Conservation (phyloP, 1,140 invertebrate genomes). For the Drosophila chauvacae region DNA sequence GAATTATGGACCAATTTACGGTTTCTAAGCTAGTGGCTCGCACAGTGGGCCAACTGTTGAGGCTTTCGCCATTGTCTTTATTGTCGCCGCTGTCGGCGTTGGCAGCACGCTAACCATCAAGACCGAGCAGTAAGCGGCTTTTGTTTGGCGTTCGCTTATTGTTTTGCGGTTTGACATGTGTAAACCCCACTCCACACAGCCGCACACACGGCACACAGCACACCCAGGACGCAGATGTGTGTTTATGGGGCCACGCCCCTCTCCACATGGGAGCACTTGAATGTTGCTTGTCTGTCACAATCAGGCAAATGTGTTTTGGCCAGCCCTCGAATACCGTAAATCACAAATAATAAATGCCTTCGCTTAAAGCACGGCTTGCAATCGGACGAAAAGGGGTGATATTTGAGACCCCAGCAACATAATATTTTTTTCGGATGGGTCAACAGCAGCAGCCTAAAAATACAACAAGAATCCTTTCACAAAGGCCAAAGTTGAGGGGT, state of each 20-base stretch:
- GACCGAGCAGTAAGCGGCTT: slow-evolving; percentile 50
- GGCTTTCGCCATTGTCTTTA: slow-evolving; percentile 38
- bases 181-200: slow-evolving; percentile 21
- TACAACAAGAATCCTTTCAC: slow-evolving; percentile 14
- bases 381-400: slow-evolving; percentile 4
- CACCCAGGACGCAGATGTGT: slow-evolving; percentile 8
- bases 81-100: slow-evolving; percentile 27
- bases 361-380: slow-evolving; percentile 42
- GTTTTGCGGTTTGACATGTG: slow-evolving; percentile 67
- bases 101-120: slow-evolving; percentile 40
- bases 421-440: neutral
- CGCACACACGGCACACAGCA: neutral
- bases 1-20: slow-evolving; percentile 2
- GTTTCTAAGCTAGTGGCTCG: slow-evolving; percentile 17
- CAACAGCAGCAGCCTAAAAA: slow-evolving; percentile 22
- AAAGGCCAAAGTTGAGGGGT: slow-evolving; percentile 31
- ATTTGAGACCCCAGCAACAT: neutral
- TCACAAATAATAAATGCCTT: slow-evolving; percentile 48
- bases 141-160: slow-evolving; percentile 62
- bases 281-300: slow-evolving; percentile 67
- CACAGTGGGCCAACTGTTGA: slow-evolving; percentile 45
- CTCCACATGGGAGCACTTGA: slow-evolving; percentile 55
- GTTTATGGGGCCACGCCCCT: slow-evolving; percentile 28
- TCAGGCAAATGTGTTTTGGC: slow-evolving; percentile 66
- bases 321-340: slow-evolving; percentile 27